Base-by-base conservation (phyloP, 2,888 invertebrate species). In the Vesta saturnalis region DNA sequence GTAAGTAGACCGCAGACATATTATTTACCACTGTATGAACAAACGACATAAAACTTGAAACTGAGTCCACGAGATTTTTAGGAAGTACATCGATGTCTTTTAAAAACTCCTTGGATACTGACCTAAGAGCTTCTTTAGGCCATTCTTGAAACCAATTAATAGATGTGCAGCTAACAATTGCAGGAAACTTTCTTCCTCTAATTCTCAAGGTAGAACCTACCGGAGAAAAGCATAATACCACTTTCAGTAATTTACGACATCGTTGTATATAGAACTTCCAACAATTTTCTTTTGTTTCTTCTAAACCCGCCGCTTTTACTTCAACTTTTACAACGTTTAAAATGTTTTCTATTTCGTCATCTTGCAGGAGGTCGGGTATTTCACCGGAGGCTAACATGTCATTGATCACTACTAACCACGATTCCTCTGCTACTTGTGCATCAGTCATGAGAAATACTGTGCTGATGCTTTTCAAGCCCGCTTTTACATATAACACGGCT, bases 111-210 rank as follows among this genome's bases (percentile, higher is more conserved):
- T 87, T 87, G 10, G 96, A 95, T 1, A 98, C 97, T 35, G 96
- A 96, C 72, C 92, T 89, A 77, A 98, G 85, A 22, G 97, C 97
- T 80, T 96, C 93, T 79, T 90, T 89, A 0, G 97, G 97, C 97
- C 97, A 98, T 80, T 96, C 95, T 82, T 97, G 96, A 85, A 97
- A 97, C 97, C 97, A 97, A 83, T 97, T 92, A 73, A 97, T 96
- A 15, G 94, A 90, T 0, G 96, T 95, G 81, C 96, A 96, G 85
- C 94, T 97, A 14, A 95, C 93, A 30, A 98, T 85, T 0, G 97
- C 96, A 0, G 97, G 97, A 85, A 98, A 98, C 83, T 97, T 96
- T 61, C 97, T 89, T 2, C 94, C 92, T 63, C 97, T 89, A 14
- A 95, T 87, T 60, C 97, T 86, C 14, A 98, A 85, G 0, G 95